Evolutionary conservation across 2,113 vertebrate species (phyloP).

Genomic region (Donacobius atricapilla): DNA sequence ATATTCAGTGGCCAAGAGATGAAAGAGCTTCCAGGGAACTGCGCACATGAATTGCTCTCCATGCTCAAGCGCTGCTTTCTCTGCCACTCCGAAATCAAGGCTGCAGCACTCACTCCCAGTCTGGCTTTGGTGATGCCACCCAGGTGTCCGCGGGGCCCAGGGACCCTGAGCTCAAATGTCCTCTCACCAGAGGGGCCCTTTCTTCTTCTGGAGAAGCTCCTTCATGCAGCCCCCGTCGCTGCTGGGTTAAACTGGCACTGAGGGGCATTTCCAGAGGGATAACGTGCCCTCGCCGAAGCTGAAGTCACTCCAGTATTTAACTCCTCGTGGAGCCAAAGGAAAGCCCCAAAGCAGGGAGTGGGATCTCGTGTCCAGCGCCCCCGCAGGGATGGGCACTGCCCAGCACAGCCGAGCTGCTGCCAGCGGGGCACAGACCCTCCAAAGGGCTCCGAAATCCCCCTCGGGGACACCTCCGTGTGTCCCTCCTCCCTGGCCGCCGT

Average conservation of each 20-base stretch:
- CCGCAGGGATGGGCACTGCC: background rate
- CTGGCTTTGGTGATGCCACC: accelerated
- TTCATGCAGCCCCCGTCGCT: accelerated
- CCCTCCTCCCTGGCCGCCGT: too few relatives aligned
- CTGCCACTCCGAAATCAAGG: accelerated
- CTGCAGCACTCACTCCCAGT: accelerated
- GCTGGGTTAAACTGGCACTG: background rate
- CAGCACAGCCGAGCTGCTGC: too few relatives aligned
- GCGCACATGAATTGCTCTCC: background rate
- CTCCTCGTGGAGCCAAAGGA: background rate
- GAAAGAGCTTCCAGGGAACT: background rate
- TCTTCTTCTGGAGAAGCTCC: background rate
- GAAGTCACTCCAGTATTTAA: background rate
- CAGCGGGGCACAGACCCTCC: too few relatives aligned
- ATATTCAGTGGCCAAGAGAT: background rate
- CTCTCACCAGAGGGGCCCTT: background rate
- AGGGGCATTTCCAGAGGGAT: background rate
- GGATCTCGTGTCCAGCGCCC: too few relatives aligned
- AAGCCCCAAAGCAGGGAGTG: background rate
- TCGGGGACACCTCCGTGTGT: too few relatives aligned
- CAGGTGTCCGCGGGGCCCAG: accelerated
- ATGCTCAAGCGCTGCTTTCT: accelerated
- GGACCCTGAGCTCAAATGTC: accelerated
- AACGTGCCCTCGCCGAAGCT: background rate
- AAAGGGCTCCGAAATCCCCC: background rate